Base-by-base conservation (phyloP, 64 coral and sea anemone species). In the Platygyra sinensis region DNA sequence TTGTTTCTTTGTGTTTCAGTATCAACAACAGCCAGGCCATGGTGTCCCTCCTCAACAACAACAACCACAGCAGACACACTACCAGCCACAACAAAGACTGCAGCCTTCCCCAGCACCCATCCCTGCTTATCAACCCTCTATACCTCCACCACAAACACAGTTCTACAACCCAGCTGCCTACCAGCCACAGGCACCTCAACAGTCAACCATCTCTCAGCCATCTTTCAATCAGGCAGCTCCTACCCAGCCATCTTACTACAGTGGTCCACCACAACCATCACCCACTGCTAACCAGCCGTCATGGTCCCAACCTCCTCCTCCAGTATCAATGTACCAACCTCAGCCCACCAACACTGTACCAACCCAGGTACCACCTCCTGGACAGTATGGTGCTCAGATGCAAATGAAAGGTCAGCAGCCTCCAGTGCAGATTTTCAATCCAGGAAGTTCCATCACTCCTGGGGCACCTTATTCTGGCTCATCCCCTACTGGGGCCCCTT, bases 131-230 rank as follows among this genome's bases (percentile, higher is more conserved):
- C 81, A 85, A 85, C 63, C 81, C 3, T 32, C 89, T 13, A 14
- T 39, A 50, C 69, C 52, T 24, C 73, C 63, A 67, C 36, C 59
- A 42, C 73, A 86, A 50, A 89, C 88, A 18, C 75, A 77, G 73
- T 96, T 90, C 80, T 96, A 96, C 80, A 96, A 96, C 59, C 94
- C 94, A 31, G 87, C 80, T 5, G 79, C 94, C 50, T 96, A 96
- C 79, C 94, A 96, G 74, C 72, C 87, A 80, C 86, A 88, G 69
- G 72, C 87, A 38, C 54, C 91, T 77, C 91, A 93, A 62, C 80
- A 63, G 27, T 73, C 89, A 18, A 62, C 89, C 19, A 38, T 79
- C 16, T 65, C 89, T n/a, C 72, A 74, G 30, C 86, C 25, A 6
- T 60, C 72, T 30, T 83, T 83, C n/a, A 67, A 69, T 62, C 90